Evolutionary conservation across 2,888 invertebrate genomes (phyloP).

Genomic region (Xestoiulus laeticollis): DNA sequence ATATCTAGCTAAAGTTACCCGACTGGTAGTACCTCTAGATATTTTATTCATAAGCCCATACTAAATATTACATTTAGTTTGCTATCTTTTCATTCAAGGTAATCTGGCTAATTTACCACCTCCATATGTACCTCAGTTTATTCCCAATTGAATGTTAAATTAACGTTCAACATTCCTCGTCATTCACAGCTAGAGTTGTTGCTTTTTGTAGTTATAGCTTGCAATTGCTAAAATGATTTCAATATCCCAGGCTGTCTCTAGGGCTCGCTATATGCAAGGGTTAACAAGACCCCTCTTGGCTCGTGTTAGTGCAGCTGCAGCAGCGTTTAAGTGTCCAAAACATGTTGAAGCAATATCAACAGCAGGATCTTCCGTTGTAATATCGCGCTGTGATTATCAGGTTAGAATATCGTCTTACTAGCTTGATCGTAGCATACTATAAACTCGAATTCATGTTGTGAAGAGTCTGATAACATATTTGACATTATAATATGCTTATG

Average conservation of each 20-base stretch:
- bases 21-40: neutral
- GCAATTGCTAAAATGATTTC: constrained; percentile 1
- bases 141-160: neutral
- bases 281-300: neutral
- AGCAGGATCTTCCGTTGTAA: neutral
- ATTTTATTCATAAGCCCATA: neutral
- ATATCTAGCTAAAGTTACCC: neutral
- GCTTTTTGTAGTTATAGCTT: neutral
- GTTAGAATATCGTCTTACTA: neutral
- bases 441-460: too few species aligned
- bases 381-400: neutral
- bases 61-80: neutral
- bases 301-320: constrained; percentile 6
- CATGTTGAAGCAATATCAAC: neutral
- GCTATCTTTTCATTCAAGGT: neutral
- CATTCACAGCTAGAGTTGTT: neutral
- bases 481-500: too few species aligned
- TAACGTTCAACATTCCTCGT: neutral
- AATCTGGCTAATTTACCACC: neutral
- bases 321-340: neutral
- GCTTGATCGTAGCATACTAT: neutral
- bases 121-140: neutral
- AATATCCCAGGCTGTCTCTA: constrained; percentile 6
- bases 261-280: constrained; percentile 23
- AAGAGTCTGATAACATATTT: too few species aligned